Conservation (phyloP, 2,888 invertebrate species). For the Coelopa pilipes region DNA sequence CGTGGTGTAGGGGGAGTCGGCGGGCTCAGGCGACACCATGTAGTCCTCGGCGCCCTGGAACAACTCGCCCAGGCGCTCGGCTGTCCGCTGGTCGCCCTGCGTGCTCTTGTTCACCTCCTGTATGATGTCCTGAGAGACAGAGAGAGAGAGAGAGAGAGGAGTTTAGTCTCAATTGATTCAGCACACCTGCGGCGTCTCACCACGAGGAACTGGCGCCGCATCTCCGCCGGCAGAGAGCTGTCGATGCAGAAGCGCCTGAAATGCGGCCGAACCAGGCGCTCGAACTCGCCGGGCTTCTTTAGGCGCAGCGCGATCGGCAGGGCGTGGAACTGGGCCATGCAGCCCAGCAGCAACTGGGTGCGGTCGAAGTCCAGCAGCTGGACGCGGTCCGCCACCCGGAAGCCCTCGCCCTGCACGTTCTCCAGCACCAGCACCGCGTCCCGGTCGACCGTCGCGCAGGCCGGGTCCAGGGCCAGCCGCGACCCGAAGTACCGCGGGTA, state of each 20-base stretch:
- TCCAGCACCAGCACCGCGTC: not conserved
- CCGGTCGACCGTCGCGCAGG: not conserved
- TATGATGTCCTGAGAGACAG: constrained; percentile 42
- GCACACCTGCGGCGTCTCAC: too few relatives aligned
- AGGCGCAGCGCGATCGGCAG: constrained; percentile 70
- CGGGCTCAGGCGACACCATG: constrained; percentile 47
- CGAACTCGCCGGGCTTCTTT: constrained; percentile 66
- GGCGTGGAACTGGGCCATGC: constrained; percentile 71
- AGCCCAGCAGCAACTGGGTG: constrained; percentile 66
- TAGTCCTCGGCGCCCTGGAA: constrained; percentile 47
- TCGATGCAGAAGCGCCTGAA: constrained; percentile 58
- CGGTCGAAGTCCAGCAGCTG: constrained; percentile 69
- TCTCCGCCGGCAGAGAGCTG: constrained; percentile 36
- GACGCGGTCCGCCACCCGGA: constrained; percentile 68
- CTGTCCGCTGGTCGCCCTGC: constrained; percentile 46
- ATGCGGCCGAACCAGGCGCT: constrained; percentile 65
- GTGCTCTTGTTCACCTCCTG: constrained; percentile 47
- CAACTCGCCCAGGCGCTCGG: constrained; percentile 49
- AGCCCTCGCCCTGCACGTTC: constrained; percentile 54
- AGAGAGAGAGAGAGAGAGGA: too few relatives aligned
- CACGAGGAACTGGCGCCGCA: not conserved
- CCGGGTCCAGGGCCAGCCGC: not conserved
- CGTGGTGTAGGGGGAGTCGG: constrained; percentile 68
- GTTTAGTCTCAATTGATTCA: too few relatives aligned
- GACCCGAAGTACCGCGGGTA: not conserved